These are phyloP conservation scores for Irena cyanogastra DNA, from an alignment of 2,113 vertebrate genomes.

Conservation along the genomic window DNA sequence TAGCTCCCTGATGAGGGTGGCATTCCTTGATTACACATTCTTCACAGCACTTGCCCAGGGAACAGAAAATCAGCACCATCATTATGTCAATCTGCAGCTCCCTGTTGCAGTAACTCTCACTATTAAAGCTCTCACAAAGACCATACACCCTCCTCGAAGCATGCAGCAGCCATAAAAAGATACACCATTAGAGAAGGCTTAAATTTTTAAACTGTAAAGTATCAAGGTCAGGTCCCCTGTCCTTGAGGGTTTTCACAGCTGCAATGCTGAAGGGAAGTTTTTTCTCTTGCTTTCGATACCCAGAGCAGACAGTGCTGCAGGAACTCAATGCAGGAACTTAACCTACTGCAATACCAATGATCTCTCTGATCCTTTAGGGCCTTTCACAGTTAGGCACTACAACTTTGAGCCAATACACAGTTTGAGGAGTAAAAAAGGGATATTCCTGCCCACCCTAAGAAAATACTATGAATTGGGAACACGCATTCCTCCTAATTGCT, in stretches of 20 bases:
- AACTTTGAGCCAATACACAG: not conserved
- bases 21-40: slow-evolving; percentile 4
- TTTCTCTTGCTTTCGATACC: not conserved
- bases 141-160: not conserved
- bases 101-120: not conserved
- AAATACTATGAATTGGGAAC: not conserved
- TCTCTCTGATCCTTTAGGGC: not conserved
- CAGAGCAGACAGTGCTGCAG: not conserved
- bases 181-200: not conserved
- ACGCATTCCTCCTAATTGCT: not conserved
- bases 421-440: not conserved
- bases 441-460: not conserved
- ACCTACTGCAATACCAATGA: not conserved
- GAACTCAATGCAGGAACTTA: not conserved
- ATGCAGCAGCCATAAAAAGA: not conserved
- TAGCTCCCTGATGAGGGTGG: not conserved
- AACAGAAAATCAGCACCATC: slow-evolving; percentile 7
- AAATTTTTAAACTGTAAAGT: not conserved
- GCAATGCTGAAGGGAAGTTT: not conserved
- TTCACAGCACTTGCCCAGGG: not conserved
- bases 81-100: not conserved
- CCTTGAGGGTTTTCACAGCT: not conserved
- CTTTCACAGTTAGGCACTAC: not conserved
- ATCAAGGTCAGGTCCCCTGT: not conserved
- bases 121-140: not conserved